Conservation (phyloP, 2,113 vertebrate genomes). For the Nansenia antarctica region DNA sequence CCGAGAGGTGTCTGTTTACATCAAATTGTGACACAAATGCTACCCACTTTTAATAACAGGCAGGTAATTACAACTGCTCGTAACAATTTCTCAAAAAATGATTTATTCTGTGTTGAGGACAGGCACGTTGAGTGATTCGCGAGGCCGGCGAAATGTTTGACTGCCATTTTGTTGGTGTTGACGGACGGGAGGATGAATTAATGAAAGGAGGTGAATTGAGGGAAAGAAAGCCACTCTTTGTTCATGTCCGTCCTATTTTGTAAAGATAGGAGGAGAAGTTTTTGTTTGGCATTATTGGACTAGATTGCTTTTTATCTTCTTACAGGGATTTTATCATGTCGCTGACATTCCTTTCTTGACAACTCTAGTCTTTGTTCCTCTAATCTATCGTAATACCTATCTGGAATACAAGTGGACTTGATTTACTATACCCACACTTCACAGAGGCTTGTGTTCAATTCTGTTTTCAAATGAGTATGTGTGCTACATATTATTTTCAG, state of each 20-base stretch:
- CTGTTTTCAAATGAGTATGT: neutral
- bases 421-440: no score
- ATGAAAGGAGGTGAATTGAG: neutral
- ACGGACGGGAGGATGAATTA: constrained; percentile 30
- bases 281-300: constrained; percentile 29
- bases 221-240: constrained; percentile 27
- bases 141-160: constrained; percentile 9
- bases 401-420: neutral
- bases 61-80: constrained; percentile 42
- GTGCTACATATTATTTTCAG: neutral
- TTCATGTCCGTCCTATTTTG: constrained; percentile 19
- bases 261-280: constrained; percentile 13
- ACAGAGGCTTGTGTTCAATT: neutral
- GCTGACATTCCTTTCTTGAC: constrained; percentile 33
- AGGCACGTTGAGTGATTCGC: constrained; percentile 33
- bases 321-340: constrained; percentile 46
- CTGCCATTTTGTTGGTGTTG: constrained; percentile 39
- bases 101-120: constrained; percentile 34
- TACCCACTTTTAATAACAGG: constrained; percentile 47
- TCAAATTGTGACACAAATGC: constrained; percentile 43
- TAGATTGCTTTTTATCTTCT: constrained; percentile 46
- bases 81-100: constrained; percentile 42
- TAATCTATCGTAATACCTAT: constrained; percentile 4
- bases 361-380: constrained; percentile 12
- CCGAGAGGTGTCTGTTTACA: no score